A percentile compares a stretch with the other conserved stretches of the same genome.
Evolutionary conservation across 2,113 vertebrate species (phyloP).

Genomic region (Corydoras maculifer): DNA sequence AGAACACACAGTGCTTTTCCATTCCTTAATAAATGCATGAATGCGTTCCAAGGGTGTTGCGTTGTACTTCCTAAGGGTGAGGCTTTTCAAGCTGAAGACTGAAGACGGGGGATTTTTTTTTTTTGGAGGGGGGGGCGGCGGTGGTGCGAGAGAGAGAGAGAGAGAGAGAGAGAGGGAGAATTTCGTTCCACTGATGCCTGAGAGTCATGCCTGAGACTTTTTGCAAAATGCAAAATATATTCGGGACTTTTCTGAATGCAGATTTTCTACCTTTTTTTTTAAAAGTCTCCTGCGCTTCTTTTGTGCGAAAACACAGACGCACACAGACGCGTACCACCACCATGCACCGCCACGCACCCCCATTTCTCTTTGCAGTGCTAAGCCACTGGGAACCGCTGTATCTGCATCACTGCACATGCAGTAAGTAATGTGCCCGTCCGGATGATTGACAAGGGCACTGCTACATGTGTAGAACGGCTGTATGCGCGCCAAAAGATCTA

Average conservation of each 20-base stretch:
- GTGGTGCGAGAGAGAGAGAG: background rate
- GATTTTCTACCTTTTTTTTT: background rate
- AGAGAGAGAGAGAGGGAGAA: background rate
- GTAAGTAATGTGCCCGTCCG: slow-evolving; percentile 4
- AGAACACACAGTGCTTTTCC: slow-evolving; percentile 5
- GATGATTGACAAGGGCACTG: slow-evolving; percentile 6
- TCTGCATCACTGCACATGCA: slow-evolving; percentile 13
- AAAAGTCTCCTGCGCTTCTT: background rate
- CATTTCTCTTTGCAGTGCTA: slow-evolving; percentile 1
- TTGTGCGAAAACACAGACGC: slow-evolving; percentile 3
- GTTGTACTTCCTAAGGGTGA: slow-evolving; percentile 23
- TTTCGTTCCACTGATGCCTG: too few relatives aligned
- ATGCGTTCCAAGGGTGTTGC: slow-evolving; percentile 31
- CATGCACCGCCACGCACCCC: background rate
- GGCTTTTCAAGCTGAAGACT: slow-evolving; percentile 11
- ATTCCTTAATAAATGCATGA: slow-evolving; percentile 18
- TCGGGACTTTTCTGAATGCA: background rate
- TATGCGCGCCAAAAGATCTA: slow-evolving; percentile 9
- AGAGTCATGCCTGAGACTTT: background rate
- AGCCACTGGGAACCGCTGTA: background rate
- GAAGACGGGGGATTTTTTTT: background rate
- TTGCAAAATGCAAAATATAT: too few relatives aligned
- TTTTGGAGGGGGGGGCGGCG: background rate
- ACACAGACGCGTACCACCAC: too few relatives aligned
- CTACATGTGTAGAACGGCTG: background rate